Base-by-base conservation (phyloP, 2,113 vertebrate genomes). In the Hippolais icterina region DNA sequence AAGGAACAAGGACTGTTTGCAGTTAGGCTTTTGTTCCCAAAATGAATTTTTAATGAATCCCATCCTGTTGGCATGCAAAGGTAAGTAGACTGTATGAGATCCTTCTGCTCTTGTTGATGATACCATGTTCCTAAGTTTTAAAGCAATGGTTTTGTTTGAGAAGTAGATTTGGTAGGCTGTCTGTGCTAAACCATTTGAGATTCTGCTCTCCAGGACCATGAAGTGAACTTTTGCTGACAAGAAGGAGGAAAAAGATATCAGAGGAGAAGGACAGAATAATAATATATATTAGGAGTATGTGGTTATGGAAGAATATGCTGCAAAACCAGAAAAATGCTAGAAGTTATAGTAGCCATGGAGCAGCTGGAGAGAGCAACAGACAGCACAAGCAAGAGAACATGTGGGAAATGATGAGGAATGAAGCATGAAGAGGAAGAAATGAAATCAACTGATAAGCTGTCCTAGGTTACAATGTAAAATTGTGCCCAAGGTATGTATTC, bases 351-450 rank as follows among this genome's bases (percentile, higher is more conserved):
- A 94, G 57, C 50, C 56, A 68, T 83, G 56, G 75, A 95, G 84
- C 87, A 90, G 94, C 75, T 89, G 89, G 90, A 77, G 74, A 87
- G 65, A 87, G 65, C 69, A 77, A 70, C 46, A 89, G 80, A 44
- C 39, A 84, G 33, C 0, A 4, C 39, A 49, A 63, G 71, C 33
- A 47, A 66, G 54, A 53, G 35, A 85, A 65, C 79, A 24, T 59
- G 63, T 83, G 87, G 92, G 91, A 81, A 92, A 68, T 41, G 12
- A 63, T 6, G 41, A 59, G 50, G 89, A 44, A 75, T 83, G 78
- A 72, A 81, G 83, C 90, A 81, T 71, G 64, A 95, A 92, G 71
- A 94, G 60, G 50, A 92, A 59, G 69, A 89, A 84, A 44, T 89
- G 64, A 86, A 92, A 94, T 47, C 42, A 47, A 72, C 42, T 44